Percentiles rank a stretch among this genome's conserved stretches.
These are phyloP conservation scores for Cantharis rufa DNA, from an alignment of 2,888 invertebrate species.

Conservation along the genomic window DNA sequence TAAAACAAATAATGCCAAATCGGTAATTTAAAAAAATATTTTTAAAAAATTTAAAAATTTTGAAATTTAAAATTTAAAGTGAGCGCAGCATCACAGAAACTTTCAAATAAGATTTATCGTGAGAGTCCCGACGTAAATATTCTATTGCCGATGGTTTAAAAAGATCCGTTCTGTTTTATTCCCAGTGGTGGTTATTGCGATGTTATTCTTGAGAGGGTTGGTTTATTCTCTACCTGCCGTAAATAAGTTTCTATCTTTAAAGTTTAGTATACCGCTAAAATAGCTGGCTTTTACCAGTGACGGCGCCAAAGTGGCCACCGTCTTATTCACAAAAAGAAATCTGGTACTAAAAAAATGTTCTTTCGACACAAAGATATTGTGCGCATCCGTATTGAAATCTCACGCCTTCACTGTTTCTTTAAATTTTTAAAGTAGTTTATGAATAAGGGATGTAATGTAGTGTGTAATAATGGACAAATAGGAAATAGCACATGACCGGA, in stretches of 20 bases:
- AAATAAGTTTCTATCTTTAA: background rate
- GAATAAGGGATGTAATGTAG: background rate
- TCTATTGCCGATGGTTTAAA: background rate
- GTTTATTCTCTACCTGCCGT: background rate
- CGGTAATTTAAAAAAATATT: no score
- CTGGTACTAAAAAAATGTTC: no score
- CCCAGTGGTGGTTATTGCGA: background rate
- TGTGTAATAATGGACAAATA: background rate
- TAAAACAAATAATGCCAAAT: no score
- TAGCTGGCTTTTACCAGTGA: background rate
- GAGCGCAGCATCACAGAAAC: no score
- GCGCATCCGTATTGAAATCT: background rate
- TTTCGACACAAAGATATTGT: background rate
- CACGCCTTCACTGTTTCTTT: background rate
- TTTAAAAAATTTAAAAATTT: background rate
- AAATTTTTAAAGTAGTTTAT: background rate
- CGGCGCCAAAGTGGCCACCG: background rate
- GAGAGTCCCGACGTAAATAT: background rate
- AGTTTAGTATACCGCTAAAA: background rate
- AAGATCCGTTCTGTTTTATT: background rate
- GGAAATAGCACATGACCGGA: slow-evolving; percentile 18
- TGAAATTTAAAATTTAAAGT: background rate
- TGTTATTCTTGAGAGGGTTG: background rate
- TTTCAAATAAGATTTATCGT: background rate
- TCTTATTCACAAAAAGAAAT: background rate